Evolutionary conservation across 1,140 invertebrate species (phyloP).

Genomic region (Uloborus diversus): DNA sequence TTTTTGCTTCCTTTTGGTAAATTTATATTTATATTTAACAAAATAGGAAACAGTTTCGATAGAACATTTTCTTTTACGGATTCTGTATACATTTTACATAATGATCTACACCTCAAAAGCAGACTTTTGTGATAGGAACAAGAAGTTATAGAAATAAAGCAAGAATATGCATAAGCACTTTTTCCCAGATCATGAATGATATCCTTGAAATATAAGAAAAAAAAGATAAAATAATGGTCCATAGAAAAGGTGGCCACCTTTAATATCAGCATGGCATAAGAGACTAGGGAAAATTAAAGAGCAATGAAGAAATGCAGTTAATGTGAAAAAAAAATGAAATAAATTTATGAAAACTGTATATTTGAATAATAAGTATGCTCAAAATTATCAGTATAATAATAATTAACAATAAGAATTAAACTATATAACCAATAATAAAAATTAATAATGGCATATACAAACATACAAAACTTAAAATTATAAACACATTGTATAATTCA

Average conservation of each 20-base stretch:
- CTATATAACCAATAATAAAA: too few relatives aligned
- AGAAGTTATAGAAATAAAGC: conserved; percentile 21
- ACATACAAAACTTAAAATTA: conserved; percentile 29
- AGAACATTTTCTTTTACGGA: not conserved
- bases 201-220: not conserved
- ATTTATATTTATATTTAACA: conserved; percentile 38
- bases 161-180: not conserved
- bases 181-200: not conserved
- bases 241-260: conserved; percentile 40
- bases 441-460: conserved; percentile 1
- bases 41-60: conserved; percentile 54
- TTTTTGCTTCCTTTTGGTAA: not conserved
- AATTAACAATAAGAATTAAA: too few relatives aligned
- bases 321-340: not conserved
- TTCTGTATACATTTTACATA: conserved; percentile 29
- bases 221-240: conserved; percentile 9
- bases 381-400: not conserved
- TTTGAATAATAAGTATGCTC: not conserved
- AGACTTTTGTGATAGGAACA: conserved; percentile 34
- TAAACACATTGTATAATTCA: too few relatives aligned
- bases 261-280: conserved; percentile 1
- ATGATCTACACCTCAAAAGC: conserved; percentile 10
- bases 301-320: not conserved
- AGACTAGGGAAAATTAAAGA: conserved; percentile 17
- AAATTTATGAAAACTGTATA: not conserved